A percentile compares a stretch with the other conserved stretches of the same genome.
Evolutionary conservation across 2,797 vertebrate genomes (phyloP).

Genomic region (Remorina albescens): DNA sequence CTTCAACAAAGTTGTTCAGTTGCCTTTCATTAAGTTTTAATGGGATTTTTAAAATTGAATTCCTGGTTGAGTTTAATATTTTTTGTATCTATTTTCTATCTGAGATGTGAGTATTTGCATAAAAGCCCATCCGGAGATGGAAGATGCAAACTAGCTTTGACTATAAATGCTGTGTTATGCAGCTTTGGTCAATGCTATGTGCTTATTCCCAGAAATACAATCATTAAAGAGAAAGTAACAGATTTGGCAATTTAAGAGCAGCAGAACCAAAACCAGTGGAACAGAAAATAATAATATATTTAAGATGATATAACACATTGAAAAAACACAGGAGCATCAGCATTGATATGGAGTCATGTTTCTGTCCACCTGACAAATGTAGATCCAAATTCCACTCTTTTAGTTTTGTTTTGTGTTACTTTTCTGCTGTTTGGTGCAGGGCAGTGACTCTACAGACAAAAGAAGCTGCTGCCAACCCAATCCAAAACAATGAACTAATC

Average conservation of each 20-base stretch:
- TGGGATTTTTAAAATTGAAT: not conserved
- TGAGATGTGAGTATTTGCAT: not conserved
- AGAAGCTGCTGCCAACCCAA: not conserved
- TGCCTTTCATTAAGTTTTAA: not conserved
- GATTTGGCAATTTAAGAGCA: not conserved
- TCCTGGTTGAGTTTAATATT: not conserved
- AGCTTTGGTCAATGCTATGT: not conserved
- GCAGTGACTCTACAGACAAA: not conserved
- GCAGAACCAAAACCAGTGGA: not conserved
- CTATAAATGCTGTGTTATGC: not conserved
- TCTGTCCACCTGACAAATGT: not conserved
- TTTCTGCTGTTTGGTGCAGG: too few species aligned
- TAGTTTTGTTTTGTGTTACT: too few species aligned
- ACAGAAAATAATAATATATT: too few species aligned
- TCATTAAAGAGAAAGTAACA: not conserved
- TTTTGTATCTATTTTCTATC: not conserved
- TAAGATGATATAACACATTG: too few species aligned
- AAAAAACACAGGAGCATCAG: too few species aligned
- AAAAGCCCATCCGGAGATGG: not conserved
- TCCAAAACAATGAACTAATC: conserved; percentile 2
- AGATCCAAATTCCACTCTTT: not conserved
- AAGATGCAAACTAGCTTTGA: not conserved
- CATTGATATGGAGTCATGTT: not conserved
- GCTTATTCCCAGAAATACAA: not conserved
- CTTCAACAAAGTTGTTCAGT: not conserved